Conservation (phyloP, 2,113 vertebrate species). For the Saguinus midas region DNA sequence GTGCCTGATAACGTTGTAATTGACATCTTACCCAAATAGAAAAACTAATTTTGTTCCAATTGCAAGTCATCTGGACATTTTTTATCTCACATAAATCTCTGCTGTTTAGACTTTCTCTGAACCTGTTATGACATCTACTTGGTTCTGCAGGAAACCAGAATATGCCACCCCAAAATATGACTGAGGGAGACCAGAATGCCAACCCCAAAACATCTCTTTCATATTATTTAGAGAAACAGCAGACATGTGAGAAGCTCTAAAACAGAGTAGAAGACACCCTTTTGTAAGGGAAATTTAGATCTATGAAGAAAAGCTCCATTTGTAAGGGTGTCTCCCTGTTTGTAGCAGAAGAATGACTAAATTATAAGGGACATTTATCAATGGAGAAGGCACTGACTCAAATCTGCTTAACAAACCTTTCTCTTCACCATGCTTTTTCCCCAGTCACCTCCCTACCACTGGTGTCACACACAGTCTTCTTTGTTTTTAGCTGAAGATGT, state of each 20-base stretch:
- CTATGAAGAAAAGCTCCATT: not conserved
- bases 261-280: not conserved
- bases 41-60: not conserved
- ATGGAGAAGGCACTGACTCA: not conserved
- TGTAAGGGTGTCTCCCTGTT: not conserved
- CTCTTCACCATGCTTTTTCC: not conserved
- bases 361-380: no score
- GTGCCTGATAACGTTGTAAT: not conserved
- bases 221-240: not conserved
- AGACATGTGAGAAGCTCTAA: not conserved
- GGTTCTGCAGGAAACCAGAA: not conserved
- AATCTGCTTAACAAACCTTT: not conserved
- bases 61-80: not conserved
- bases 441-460: not conserved
- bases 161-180: not conserved
- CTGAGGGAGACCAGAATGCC: not conserved
- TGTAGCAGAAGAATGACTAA: not conserved
- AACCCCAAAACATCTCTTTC: not conserved
- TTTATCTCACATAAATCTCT: not conserved
- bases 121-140: not conserved
- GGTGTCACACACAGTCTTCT: not conserved
- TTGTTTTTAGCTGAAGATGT: not conserved
- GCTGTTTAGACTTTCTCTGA: not conserved
- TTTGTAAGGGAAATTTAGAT: not conserved
- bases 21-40: not conserved